Percentiles rank a stretch among this genome's conserved stretches.
Evolutionary conservation across 2,113 vertebrate species (phyloP).

Genomic region (Lycaon pictus): DNA sequence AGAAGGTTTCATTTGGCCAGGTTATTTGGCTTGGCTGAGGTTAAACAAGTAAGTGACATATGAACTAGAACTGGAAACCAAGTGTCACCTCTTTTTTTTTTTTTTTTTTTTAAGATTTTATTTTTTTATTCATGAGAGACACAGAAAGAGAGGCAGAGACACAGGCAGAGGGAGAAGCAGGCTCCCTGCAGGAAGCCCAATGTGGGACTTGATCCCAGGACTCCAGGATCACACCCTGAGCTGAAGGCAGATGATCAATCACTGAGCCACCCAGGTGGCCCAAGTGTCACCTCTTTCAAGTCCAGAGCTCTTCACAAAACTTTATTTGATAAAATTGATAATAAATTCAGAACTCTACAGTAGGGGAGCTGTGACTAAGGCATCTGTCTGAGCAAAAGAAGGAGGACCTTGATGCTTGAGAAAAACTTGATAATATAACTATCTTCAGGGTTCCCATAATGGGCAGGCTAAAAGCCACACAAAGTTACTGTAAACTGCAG

Average conservation of each 20-base stretch:
- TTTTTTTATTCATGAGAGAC: no score
- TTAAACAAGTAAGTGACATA: not conserved
- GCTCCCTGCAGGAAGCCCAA: no score
- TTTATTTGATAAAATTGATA: not conserved
- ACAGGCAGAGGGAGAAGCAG: no score
- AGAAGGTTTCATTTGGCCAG: not conserved
- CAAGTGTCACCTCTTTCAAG: not conserved
- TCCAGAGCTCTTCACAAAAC: not conserved
- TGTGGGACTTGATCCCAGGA: no score
- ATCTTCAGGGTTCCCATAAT: not conserved
- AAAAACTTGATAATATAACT: not conserved
- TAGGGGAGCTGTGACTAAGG: not conserved
- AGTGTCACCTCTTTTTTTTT: not conserved
- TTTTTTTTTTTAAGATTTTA: no score
- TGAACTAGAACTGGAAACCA: not conserved
- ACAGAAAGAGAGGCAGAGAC: no score
- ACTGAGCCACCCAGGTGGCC: not conserved
- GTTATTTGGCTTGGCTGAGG: not conserved
- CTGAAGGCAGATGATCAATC: no score
- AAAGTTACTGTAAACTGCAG: not conserved
- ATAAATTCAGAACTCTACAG: constrained; percentile 3
- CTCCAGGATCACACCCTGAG: no score
- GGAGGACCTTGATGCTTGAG: not conserved
- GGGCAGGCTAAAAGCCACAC: not conserved
- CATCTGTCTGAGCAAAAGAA: not conserved